Percentiles rank a stretch among this genome's conserved stretches.
Conservation (phyloP, 2,888 invertebrate species). For the Nasonovia ribisnigri region DNA sequence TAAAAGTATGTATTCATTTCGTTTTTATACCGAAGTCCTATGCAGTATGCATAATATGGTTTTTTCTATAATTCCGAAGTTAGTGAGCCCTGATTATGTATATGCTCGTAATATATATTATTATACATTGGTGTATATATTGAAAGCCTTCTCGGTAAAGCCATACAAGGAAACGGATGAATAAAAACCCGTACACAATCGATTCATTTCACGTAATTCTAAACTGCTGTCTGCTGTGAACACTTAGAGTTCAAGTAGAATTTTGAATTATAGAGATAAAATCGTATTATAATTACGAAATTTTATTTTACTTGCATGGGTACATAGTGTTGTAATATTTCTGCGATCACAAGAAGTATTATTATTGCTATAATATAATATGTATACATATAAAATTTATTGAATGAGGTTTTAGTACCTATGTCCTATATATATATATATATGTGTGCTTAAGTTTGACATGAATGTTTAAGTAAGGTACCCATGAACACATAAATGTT, state of each 20-base stretch:
- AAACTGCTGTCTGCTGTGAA: not conserved
- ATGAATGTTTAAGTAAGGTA: not conserved
- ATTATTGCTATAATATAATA: not conserved
- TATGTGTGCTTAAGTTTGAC: not conserved
- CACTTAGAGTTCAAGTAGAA: no score
- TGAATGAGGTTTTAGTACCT: not conserved
- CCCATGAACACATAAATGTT: not conserved
- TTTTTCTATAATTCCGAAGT: conserved; percentile 38
- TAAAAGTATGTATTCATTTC: not conserved
- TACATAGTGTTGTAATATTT: no score
- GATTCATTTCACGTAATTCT: conserved; percentile 41
- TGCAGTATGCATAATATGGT: conserved; percentile 10
- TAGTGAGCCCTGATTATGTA: not conserved
- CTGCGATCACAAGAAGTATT: not conserved
- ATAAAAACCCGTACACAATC: conserved; percentile 30
- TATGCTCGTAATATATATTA: not conserved
- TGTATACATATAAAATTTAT: not conserved
- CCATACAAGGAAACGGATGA: conserved; percentile 30
- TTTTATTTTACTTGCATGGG: no score
- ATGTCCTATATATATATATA: no score
- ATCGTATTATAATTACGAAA: no score
- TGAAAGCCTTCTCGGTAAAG: conserved; percentile 44
- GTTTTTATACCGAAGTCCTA: conserved; percentile 44
- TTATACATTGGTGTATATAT: not conserved
- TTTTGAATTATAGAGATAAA: no score